Percentiles rank a stretch among this genome's conserved stretches.
Conservation (phyloP, 2,113 vertebrate species). For the Chionis minor region DNA sequence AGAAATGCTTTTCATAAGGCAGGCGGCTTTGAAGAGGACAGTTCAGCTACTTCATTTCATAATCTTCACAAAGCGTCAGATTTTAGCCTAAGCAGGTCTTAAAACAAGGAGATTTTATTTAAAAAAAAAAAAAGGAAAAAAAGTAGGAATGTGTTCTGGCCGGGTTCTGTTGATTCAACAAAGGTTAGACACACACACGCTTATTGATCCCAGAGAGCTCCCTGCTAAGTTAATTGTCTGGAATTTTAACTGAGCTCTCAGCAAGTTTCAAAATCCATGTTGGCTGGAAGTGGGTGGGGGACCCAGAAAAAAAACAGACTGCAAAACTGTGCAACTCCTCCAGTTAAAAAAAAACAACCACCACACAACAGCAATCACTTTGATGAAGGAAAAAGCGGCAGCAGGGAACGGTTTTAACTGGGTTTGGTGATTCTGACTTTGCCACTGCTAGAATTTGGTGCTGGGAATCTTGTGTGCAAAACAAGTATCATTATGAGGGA, state of each 20-base stretch:
- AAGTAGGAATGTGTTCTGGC: constrained; percentile 54
- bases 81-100: constrained; percentile 57
- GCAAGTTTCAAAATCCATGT: constrained; percentile 65
- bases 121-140: neutral
- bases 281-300: constrained; percentile 51
- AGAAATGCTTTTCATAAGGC: constrained; percentile 53
- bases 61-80: constrained; percentile 52
- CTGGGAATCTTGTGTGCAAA: neutral
- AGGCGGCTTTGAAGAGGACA: constrained; percentile 2
- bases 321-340: neutral
- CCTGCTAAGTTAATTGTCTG: constrained; percentile 65
- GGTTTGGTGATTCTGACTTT: neutral
- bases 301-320: constrained; percentile 37
- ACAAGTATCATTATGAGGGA: neutral
- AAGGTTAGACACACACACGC: constrained; percentile 51
- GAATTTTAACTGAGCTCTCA: constrained; percentile 69
- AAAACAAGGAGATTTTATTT: constrained; percentile 61
- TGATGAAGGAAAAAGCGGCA: neutral
- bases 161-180: constrained; percentile 61
- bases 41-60: constrained; percentile 25
- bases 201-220: constrained; percentile 60
- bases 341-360: neutral
- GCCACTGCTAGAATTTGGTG: neutral
- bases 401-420: neutral
- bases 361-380: neutral